phyloP scores from a whole-genome alignment of 2,888 invertebrate genomes.

The Epistrophe eligans region DNA sequence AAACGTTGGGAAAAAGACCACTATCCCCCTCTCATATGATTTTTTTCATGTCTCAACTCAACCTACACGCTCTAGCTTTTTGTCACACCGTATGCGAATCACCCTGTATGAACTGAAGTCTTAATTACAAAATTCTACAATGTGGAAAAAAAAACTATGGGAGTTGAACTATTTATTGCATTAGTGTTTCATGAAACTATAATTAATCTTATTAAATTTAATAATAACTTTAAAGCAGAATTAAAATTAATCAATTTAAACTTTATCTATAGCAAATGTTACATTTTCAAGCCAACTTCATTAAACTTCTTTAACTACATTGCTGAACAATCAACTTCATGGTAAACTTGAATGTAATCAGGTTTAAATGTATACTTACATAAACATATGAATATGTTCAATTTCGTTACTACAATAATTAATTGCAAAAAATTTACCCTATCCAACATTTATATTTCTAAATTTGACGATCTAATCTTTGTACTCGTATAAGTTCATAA shows the following conservation, averaged over 20 bases:
- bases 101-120: too few relatives aligned
- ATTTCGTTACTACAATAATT: slow-evolving; percentile 41
- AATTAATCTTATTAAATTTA: neutral
- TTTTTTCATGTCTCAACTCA: too few relatives aligned
- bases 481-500: slow-evolving; percentile 26
- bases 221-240: neutral
- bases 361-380: neutral
- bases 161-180: neutral
- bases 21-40: too few relatives aligned
- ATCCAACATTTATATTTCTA: slow-evolving; percentile 64
- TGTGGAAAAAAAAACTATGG: neutral
- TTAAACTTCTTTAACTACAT: slow-evolving; percentile 1
- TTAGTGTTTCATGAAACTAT: neutral
- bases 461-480: slow-evolving; percentile 57
- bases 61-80: too few relatives aligned
- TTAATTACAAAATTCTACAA: neutral
- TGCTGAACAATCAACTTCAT: neutral
- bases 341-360: neutral
- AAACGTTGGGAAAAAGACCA: too few relatives aligned
- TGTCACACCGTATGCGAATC: too few relatives aligned
- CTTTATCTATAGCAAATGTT: slow-evolving; percentile 8
- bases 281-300: slow-evolving; percentile 4
- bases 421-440: slow-evolving; percentile 60
- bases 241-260: slow-evolving; percentile 16
- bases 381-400: neutral